Evolutionary conservation across 2,888 invertebrate genomes (phyloP), one percentile per base, ranked within the genome.

Genomic region (Mesodorylaimus sp.): DNA sequence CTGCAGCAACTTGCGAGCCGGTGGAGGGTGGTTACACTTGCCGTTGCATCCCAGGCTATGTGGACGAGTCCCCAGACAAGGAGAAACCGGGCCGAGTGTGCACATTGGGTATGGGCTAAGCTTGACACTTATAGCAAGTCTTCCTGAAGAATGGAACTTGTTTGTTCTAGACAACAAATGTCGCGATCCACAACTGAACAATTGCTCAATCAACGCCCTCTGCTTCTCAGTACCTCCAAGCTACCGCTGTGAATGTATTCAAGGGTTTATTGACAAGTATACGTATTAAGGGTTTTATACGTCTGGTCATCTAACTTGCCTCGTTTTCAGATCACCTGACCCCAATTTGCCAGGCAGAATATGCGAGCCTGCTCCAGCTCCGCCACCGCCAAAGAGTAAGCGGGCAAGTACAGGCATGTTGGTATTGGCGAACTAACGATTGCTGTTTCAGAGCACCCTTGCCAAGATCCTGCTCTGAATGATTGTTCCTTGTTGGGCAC

Each of bases 1-100:
- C 58, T 7, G 64, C 63, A 1, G 64, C 65, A 29, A 57, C 61
- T 36, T 65, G 65, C 53, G 61, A 64, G 47, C 65, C 65, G 3
- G 52, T 59, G n/a, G 63, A 62, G 36, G 60, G 58, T 51, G 23
- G 29, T 3, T 65, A 65, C 57, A 54, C 57, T 25, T 63, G 62
- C 49, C 55, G 61, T 7, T 65, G 65, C 46, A 61, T 62, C 1
- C 54, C 61, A 25, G 60, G 55, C 41, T 53, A 56, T 5, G 58
- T 57, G 19, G 65, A 65, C 47, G 55, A 58, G 27, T 62, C 61
- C 5, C 63, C 64, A 23, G 61, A 64, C 37, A 51, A 56, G 7
- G 45, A 54, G n/a, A 50, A 57, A 25, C 60, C 63, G 1, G 64
- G 64, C 28, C 52, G 64, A 27, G 52, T 58, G 21, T 65, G 64